Evolutionary conservation across 2,888 invertebrate genomes (phyloP).

Genomic region (Mythimna impura): DNA sequence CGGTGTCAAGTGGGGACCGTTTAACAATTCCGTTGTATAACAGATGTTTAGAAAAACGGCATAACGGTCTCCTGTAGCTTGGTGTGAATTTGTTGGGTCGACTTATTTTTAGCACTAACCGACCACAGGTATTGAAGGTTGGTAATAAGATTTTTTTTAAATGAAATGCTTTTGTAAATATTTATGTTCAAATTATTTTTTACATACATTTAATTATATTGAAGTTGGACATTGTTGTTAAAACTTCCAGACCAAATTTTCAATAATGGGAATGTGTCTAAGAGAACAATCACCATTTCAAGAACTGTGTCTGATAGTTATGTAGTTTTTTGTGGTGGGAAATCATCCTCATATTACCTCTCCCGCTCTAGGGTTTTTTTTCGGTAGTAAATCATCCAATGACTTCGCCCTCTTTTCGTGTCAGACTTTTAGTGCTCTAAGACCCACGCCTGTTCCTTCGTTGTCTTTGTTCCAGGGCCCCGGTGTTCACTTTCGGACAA

Average conservation of each 20-base stretch:
- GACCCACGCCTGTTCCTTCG: no score
- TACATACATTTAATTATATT: neutral
- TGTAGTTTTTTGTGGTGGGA: neutral
- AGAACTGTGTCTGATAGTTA: neutral
- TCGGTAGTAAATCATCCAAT: no score
- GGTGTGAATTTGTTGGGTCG: neutral
- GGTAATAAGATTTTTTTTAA: neutral
- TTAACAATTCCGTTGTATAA: slow-evolving; percentile 34
- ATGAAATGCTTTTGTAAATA: neutral
- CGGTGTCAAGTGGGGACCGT: slow-evolving; percentile 40
- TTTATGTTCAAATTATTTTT: neutral
- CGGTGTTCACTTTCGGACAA: no score
- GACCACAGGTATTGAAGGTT: neutral
- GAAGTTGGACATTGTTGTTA: neutral
- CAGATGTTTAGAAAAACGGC: slow-evolving; percentile 25
- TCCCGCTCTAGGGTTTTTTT: no score
- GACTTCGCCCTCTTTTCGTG: no score
- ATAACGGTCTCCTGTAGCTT: neutral
- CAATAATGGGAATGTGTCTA: neutral
- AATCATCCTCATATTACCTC: no score
- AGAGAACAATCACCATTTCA: neutral
- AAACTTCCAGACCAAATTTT: neutral
- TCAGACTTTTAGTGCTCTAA: no score
- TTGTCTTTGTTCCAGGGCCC: no score
- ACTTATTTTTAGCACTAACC: slow-evolving; percentile 10